Base-by-base conservation (phyloP, 2,797 vertebrate genomes). In the Microhierax caerulescens region DNA sequence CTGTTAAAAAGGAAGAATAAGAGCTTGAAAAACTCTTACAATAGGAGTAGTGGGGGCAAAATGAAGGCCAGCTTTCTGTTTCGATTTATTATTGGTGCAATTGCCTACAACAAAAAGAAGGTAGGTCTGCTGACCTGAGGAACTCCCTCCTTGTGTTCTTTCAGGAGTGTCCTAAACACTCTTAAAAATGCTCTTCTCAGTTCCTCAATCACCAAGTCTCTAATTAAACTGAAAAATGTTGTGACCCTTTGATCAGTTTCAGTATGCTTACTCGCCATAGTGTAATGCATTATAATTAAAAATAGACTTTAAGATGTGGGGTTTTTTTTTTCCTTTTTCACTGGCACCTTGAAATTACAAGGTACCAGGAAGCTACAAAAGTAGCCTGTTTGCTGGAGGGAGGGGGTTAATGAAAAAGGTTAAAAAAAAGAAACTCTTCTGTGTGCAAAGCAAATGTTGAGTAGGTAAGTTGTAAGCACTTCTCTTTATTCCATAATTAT, bases 401-500 rank as follows among this genome's bases (percentile, higher is more conserved):
- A 69, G 63, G 77, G 81, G 90, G 87, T 30, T 45, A 97, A 98
- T 96, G 78, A 97, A 96, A 81, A 95, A 36, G 64, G 90, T 96
- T 98, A 13, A 82, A 13, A 81, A 70, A 65, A 17, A 6, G 24
- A 93, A 90, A 96, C 77, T 88, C 68, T 80, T 88, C 70, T 65
- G 61, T 73, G 85, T 84, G 54, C 90, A 96, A 97, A 98, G 88
- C 97, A 97, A 97, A 97, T 97, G 97, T 97, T 98, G 96, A 32
- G 95, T 98, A 98, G 98, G 98, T 98, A 98, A 98, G 96, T 98
- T 98, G 98, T 98, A 98, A 99, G 98, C 77, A 97, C 97, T 98
- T 98, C 97, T 97, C 98, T 98, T 98, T 98, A 97, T 98, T 98
- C 98, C 98, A 97, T 98, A 99, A 99, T 99, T 99, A 98, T 97